Conservation (phyloP, 2,888 invertebrate genomes). For the Temnothorax ravouxi region DNA sequence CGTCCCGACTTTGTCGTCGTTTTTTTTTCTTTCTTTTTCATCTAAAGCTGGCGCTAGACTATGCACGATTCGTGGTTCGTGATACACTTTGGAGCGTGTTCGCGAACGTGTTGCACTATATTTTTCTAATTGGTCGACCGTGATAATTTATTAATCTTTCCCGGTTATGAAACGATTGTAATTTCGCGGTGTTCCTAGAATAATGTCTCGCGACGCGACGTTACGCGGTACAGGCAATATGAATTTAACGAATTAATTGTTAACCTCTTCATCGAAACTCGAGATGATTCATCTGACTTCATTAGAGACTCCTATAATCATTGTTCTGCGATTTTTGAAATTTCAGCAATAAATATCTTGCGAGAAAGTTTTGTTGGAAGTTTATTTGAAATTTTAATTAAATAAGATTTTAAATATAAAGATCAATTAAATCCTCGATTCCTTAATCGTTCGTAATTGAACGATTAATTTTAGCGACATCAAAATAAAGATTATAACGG, state of each 20-base stretch:
- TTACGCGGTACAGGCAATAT: neutral
- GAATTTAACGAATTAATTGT: neutral
- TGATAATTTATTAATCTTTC: constrained; percentile 36
- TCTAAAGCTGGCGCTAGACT: neutral
- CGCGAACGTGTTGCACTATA: neutral
- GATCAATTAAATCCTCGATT: neutral
- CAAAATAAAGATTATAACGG: neutral
- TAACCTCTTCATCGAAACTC: neutral
- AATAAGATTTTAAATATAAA: neutral
- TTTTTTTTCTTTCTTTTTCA: neutral
- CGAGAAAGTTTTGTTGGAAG: neutral
- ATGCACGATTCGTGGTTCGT: no score
- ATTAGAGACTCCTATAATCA: neutral
- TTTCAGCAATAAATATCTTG: neutral
- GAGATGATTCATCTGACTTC: neutral
- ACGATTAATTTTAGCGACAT: neutral
- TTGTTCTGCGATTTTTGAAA: neutral
- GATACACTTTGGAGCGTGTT: neutral
- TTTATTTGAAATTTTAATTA: neutral
- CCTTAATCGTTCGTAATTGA: neutral
- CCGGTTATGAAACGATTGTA: constrained; percentile 29
- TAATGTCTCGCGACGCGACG: neutral
- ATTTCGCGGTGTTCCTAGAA: neutral
- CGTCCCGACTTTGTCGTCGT: neutral
- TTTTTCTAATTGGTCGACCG: constrained; percentile 28